Evolutionary conservation across 1,140 invertebrate species (phyloP), one percentile per base, ranked within the genome.

Genomic region (Drosophila varians): DNA sequence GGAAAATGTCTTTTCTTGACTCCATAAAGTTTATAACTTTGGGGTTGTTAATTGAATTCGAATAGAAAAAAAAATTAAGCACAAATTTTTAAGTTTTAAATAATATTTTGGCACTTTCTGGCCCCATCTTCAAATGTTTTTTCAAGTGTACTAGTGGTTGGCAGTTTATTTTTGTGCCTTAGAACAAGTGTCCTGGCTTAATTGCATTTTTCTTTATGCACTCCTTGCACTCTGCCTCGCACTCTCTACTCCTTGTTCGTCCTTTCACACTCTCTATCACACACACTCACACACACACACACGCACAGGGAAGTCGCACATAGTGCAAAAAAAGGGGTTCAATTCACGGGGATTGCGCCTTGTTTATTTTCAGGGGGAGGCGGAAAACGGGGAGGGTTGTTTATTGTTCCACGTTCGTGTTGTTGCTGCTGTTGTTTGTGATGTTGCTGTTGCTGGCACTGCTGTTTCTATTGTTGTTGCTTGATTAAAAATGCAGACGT

Each of bases 401-500:
- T 62, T 70, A 70, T 75, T 69, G 54, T 68, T 58, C 52, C 36
- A 18, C 16, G 36, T 38, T 38, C 28, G 1, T 26, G 5, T 26
- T 34, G 31, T 34, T 38, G 3, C 6, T 38, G 36, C 36, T 38
- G 4, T 42, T 73, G 62, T 68, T 55, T 53, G 21, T 73, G 47
- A 36, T 72, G 21, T 53, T 47, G 21, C 43, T 53, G 12, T 42
- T 52, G 45, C 43, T 68, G 58, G 53, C 21, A 34, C 56, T 61
- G 69, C 31, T 69, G 34, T 53, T 49, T 56, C 55, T 61, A 73
- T 82, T 82, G 73, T 83, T 82, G 77, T 82, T 74, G 72, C 72
- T 84, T 64, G 72, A 80, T 86, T 87, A 74, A 65, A 80, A 80
- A 87, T 86, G 80, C 80, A 86, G 68, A 83, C 61, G 54, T 73